Percentiles rank a stretch among this genome's conserved stretches.
phyloP scores from a whole-genome alignment of 1,140 invertebrate genomes.

The Coelopa frigida region DNA sequence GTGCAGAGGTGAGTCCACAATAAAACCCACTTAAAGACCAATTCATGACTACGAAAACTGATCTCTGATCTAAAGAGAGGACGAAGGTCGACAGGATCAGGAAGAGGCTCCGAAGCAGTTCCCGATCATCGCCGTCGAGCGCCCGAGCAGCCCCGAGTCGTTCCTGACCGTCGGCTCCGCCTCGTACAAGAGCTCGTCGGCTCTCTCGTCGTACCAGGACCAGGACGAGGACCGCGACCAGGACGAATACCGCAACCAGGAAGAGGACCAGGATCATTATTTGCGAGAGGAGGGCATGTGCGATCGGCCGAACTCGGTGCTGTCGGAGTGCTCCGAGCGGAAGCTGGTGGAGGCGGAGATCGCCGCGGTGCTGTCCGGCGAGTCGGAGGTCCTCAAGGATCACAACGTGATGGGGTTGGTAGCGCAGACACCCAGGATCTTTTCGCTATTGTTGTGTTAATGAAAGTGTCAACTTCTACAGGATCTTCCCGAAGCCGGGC shows the following conservation, averaged over 20 bases:
- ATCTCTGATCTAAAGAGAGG: conserved; percentile 11
- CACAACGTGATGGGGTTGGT: conserved; percentile 60
- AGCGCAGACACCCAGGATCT: too few species aligned
- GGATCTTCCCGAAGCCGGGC: conserved; percentile 56
- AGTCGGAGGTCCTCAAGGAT: conserved; percentile 58
- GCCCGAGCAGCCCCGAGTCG: conserved; percentile 2
- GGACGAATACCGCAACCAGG: neutral
- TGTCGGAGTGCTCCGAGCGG: conserved; percentile 36
- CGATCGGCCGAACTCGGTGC: conserved; percentile 34
- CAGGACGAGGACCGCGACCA: neutral
- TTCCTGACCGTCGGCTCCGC: too few species aligned
- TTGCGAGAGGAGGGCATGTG: neutral
- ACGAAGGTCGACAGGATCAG: conserved; percentile 5
- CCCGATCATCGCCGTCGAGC: conserved; percentile 1
- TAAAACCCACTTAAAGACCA: neutral
- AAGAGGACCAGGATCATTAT: neutral
- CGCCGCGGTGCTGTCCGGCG: conserved; percentile 57
- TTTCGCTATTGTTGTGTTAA: neutral
- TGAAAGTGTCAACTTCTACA: conserved; percentile 58
- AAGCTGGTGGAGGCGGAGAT: conserved; percentile 59
- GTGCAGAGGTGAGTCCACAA: conserved; percentile 43
- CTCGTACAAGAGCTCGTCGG: too few species aligned
- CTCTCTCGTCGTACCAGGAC: neutral
- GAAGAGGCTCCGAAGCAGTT: conserved; percentile 8
- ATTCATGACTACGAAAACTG: conserved; percentile 2